Evolutionary conservation across 2,797 vertebrate genomes (phyloP).

Genomic region (Myotis myotis): DNA sequence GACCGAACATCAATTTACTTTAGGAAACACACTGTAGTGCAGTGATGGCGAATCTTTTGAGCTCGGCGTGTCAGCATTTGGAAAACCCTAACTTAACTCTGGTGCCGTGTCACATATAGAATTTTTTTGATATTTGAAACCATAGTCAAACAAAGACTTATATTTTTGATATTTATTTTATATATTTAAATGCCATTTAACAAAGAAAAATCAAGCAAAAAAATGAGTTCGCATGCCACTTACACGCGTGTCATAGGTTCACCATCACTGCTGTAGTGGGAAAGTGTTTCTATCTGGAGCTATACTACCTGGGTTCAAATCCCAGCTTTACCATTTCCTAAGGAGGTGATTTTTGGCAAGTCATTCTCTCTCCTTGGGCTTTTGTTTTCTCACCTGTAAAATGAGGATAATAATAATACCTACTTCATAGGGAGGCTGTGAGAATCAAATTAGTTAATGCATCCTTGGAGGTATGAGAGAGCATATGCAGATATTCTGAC

Average conservation of each 20-base stretch:
- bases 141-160: no score
- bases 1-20: not conserved
- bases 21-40: not conserved
- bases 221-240: no score
- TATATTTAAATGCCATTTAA: no score
- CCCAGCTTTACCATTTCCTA: not conserved
- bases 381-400: constrained; percentile 21
- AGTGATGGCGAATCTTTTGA: no score
- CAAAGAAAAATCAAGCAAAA: no score
- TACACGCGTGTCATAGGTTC: no score
- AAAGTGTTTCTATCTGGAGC: not conserved
- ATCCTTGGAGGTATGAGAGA: not conserved
- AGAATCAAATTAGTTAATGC: not conserved
- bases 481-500: not conserved
- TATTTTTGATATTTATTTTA: no score
- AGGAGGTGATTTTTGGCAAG: not conserved
- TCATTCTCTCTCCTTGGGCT: not conserved
- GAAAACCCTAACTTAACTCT: no score
- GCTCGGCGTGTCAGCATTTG: no score
- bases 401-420: not conserved
- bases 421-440: not conserved
- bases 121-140: no score
- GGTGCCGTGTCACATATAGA: no score
- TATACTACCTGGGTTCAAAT: not conserved
- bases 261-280: not conserved